Percentiles rank a stretch among this genome's conserved stretches.
Conservation (phyloP, 2,113 vertebrate genomes). For the Pogona vitticeps region DNA sequence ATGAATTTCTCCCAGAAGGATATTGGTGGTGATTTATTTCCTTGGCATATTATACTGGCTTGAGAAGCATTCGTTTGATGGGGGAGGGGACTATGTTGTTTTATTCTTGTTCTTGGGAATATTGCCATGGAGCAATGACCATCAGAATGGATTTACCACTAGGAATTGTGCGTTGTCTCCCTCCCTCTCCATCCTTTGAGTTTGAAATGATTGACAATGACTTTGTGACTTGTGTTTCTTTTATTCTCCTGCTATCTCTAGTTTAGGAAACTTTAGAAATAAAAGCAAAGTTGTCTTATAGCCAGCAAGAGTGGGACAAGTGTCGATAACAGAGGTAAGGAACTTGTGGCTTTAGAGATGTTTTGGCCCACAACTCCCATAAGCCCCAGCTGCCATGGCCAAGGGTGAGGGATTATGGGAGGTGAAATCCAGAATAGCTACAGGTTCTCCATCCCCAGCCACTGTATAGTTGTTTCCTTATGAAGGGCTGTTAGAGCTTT, state of each 20-base stretch:
- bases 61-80: too few relatives aligned
- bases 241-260: background rate
- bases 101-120: too few relatives aligned
- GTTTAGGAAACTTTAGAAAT: background rate
- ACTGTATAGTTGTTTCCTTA: too few relatives aligned
- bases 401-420: background rate
- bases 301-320: rapidly evolving
- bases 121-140: background rate
- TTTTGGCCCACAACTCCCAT: background rate
- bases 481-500: too few relatives aligned
- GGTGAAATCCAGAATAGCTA: background rate
- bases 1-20: too few relatives aligned
- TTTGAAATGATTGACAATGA: background rate
- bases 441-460: too few relatives aligned
- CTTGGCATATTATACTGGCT: too few relatives aligned
- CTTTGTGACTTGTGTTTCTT: background rate
- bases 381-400: background rate
- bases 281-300: background rate
- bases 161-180: background rate
- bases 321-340: too few relatives aligned
- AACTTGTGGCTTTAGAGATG: background rate
- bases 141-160: background rate
- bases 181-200: too few relatives aligned
- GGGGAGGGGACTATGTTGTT: too few relatives aligned
- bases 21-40: background rate